Evolutionary conservation across 2,888 invertebrate genomes (phyloP), one percentile per base, ranked within the genome.

Genomic region (Formica aserva): DNA sequence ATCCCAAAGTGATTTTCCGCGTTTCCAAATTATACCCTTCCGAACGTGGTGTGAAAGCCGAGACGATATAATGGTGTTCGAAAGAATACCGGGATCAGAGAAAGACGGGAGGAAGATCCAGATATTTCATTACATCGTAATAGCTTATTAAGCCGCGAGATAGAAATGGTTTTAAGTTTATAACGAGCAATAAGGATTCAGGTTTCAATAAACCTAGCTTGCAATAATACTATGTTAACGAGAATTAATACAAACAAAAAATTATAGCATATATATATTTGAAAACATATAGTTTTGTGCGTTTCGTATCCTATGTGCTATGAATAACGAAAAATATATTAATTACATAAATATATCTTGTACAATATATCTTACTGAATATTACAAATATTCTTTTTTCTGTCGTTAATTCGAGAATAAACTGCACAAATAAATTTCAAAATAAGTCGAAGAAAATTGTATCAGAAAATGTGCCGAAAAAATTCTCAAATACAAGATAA

Each of bases 1-100:
- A 80, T 80, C 26, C 45, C 26, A 80, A 78, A 80, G 78, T 78
- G 78, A 80, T 80, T 80, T 80, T 71, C 72, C 78, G 22, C 78
- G 60, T 80, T 80, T 72, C 26, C 60, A 72, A 80, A 80, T 80
- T 80, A 80, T 62, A 80, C 35, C 48, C 60, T 80, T 72, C 72
- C 60, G 22, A 80, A 35, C 35, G 22, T 22, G 35, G 45, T 13
- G 26, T 71, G 78, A 72, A 71, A 78, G 45, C 35, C 35, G 78
- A 62, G 60, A 45, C 71, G 71, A 60, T 45, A 35, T 32, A 45
- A 60, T 57, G 57, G 35, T 65, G 77, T 62, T 22, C 45, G 45
- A 18, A 60, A 60, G 60, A 45, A 78, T 45, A 69, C 60, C 13
- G 57, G 32, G 60, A 62, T 80, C 45, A 69, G 71, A 35, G 35